phyloP scores from a whole-genome alignment of 2,113 vertebrate genomes.

The Lagopus leucura region DNA sequence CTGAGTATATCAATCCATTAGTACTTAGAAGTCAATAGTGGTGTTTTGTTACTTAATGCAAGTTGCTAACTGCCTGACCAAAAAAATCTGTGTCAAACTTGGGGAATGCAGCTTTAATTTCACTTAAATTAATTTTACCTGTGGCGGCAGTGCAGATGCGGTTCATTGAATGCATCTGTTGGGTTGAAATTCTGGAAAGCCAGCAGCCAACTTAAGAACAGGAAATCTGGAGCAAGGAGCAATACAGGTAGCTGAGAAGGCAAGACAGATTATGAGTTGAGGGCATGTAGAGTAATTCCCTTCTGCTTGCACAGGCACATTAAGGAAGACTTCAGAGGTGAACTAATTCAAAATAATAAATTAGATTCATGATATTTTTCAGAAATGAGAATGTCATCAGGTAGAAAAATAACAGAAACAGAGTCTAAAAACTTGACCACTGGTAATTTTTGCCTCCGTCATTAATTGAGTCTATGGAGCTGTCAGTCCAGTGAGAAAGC shows the following conservation, averaged over 20 bases:
- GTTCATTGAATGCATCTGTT: not conserved
- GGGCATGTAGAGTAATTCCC: not conserved
- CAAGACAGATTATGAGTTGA: not conserved
- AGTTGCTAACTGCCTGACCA: not conserved
- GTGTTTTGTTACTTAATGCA: not conserved
- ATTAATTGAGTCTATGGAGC: not conserved
- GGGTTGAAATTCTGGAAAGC: not conserved
- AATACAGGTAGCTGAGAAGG: not conserved
- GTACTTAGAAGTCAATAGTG: not conserved
- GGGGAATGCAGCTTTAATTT: not conserved
- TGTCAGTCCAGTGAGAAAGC: not conserved
- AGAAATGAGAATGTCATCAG: not conserved
- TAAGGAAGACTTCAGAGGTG: not conserved
- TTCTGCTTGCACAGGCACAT: not conserved
- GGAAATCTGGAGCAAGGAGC: not conserved
- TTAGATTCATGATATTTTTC: not conserved
- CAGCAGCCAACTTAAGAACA: not conserved
- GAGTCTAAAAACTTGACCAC: not conserved
- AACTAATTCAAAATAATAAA: not conserved
- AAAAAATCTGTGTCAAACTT: not conserved
- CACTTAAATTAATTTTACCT: not conserved
- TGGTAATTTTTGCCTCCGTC: not conserved
- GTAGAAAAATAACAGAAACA: not conserved
- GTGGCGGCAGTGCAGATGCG: not conserved
- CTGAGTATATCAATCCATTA: not conserved